Percentiles rank a stretch among this genome's conserved stretches.
Conservation (phyloP, 2,113 vertebrate species). For the Pterocles gutturalis region DNA sequence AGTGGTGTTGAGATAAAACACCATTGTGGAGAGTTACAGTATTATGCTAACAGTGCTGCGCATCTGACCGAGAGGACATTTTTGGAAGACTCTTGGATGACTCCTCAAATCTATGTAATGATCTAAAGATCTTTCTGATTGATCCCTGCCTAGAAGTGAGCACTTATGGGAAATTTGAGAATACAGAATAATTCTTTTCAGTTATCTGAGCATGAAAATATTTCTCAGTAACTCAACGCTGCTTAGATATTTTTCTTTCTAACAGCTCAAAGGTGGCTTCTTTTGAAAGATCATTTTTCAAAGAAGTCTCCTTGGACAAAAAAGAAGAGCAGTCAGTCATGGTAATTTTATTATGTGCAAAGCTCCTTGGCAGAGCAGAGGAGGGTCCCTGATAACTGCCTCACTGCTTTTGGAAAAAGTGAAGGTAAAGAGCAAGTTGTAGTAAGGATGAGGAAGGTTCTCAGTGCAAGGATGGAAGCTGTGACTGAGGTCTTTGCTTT, state of each 20-base stretch:
- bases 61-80: background rate
- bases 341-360: background rate
- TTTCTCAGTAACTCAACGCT: background rate
- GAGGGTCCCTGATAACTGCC: background rate
- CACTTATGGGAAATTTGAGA: background rate
- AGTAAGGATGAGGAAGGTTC: background rate
- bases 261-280: background rate
- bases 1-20: conserved; percentile 2
- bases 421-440: background rate
- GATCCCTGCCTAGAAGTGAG: background rate
- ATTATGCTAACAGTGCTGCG: background rate
- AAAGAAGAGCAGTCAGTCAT: background rate
- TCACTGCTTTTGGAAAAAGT: background rate
- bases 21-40: background rate
- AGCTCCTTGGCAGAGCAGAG: background rate
- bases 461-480: background rate
- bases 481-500: background rate
- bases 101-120: background rate
- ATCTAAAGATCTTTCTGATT: background rate
- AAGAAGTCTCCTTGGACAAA: background rate
- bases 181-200: background rate
- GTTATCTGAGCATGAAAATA: background rate
- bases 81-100: background rate
- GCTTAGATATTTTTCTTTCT: background rate
- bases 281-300: background rate